Evolutionary conservation across 2,888 invertebrate species (phyloP), one percentile per base, ranked within the genome.

Genomic region (Sipha maydis): DNA sequence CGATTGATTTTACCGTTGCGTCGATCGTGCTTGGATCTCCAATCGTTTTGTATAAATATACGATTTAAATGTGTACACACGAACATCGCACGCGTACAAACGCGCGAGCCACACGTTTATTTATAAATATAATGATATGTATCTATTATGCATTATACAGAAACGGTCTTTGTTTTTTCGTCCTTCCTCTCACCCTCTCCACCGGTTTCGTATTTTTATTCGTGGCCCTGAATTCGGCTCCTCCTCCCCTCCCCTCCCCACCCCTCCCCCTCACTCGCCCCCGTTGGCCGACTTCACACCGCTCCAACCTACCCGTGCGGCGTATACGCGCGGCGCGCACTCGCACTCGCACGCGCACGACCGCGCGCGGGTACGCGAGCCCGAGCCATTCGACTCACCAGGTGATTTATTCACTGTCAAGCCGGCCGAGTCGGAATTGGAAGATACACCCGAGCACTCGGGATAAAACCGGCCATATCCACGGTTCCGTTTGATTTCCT

Each of bases 401-500:
- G 80, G 86, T 88, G 86, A 88, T 88, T 88, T 88, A 88, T 88
- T 80, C 73, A 75, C 86, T 88, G 86, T 88, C 86, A 75, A 38
- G 86, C 28, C 80, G 86, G 80, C 86, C 73, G 80, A 88, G 73
- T 88, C 80, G 86, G 86, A 88, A 88, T 88, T 88, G 86, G 86
- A 88, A 88, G 86, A 88, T 88, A 88, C 80, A 80, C 67, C 76
- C 85, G 86, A 75, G 73, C 86, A 79, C 86, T 78, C 79, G 78
- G 86, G 79, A 79, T 79, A 86, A 85, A 86, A 88, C 86, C 86
- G 86, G 79, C 80, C 79, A 79, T 86, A 86, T 86, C 78, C 79
- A 79, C 86, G 80, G 61, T 80, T 80, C 88, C 88, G 88, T 88
- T 88, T 88, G 88, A 88, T 88, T 88, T 88, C 88, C 88, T 88